These are phyloP conservation scores for Drosophila yooni DNA, from an alignment of 2,888 invertebrate species.

Conservation along the genomic window DNA sequence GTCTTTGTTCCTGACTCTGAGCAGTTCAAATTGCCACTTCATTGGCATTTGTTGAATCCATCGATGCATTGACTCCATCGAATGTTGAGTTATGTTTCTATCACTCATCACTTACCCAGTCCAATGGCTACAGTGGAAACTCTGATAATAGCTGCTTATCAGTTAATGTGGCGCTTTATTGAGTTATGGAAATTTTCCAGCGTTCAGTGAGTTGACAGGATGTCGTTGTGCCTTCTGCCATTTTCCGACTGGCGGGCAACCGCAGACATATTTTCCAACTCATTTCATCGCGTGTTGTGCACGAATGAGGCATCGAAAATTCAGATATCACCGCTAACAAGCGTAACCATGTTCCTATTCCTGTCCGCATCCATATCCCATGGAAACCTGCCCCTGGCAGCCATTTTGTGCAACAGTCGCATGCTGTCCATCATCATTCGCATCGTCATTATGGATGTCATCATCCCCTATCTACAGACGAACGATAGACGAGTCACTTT, in stretches of 20 bases:
- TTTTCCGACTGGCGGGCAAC: constrained; percentile 25
- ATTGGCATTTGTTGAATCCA: constrained; percentile 30
- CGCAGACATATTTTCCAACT: constrained; percentile 82
- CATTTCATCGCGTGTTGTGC: constrained; percentile 69
- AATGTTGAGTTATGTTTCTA: constrained; percentile 38
- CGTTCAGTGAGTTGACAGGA: constrained; percentile 28
- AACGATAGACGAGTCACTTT: constrained; percentile 34
- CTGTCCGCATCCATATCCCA: constrained; percentile 1
- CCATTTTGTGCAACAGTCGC: constrained; percentile 52
- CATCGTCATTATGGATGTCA: constrained; percentile 40
- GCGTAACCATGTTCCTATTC: constrained; percentile 60
- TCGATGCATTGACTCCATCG: constrained; percentile 8
- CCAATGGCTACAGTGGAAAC: constrained; percentile 10
- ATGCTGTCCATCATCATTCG: constrained; percentile 40
- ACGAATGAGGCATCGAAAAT: constrained; percentile 63
- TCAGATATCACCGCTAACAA: constrained; percentile 77
- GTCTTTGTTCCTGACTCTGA: constrained; percentile 6
- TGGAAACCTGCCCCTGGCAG: constrained; percentile 21
- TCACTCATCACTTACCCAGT: constrained; percentile 47
- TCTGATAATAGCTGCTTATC: constrained; percentile 54
- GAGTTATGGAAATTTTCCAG: constrained; percentile 57
- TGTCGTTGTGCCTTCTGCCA: constrained; percentile 13
- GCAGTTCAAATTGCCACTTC: constrained; percentile 42
- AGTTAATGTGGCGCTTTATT: constrained; percentile 54
- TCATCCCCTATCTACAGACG: constrained; percentile 35